Evolutionary conservation across 37 sponge, comb jelly and placozoan genomes (phyloP).

Genomic region (Mnemiopsis leidyi): DNA sequence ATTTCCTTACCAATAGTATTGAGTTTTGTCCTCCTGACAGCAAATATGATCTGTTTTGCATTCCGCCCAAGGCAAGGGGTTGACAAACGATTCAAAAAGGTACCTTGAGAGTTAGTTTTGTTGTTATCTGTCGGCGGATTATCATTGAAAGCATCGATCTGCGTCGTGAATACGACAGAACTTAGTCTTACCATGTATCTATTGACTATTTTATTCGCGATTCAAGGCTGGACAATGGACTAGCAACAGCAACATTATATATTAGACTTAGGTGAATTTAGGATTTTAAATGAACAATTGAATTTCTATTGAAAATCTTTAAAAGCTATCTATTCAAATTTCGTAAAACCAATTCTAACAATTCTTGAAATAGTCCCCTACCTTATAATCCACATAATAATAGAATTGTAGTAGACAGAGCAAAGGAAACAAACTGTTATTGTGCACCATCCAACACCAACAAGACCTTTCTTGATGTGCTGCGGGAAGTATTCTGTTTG

Average conservation of each 20-base stretch:
- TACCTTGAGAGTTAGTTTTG: not conserved
- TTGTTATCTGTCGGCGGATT: too few species aligned
- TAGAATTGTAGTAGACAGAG: not conserved
- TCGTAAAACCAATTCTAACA: too few species aligned
- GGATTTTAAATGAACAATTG: too few species aligned
- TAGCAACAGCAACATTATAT: too few species aligned
- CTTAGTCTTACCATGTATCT: too few species aligned
- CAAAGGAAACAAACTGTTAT: constrained; percentile 4
- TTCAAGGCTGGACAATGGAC: too few species aligned
- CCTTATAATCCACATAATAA: constrained; percentile 34
- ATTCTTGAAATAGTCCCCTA: not conserved
- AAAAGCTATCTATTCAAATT: too few species aligned
- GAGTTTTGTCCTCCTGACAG: not conserved
- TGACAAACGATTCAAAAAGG: not conserved
- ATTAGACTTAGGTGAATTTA: too few species aligned
- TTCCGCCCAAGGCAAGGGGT: not conserved
- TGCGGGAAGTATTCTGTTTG: not conserved
- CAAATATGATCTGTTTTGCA: not conserved
- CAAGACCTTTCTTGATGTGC: not conserved
- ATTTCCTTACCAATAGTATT: not conserved
- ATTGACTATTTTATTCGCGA: too few species aligned
- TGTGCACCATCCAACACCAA: constrained; percentile 16
- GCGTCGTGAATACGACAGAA: too few species aligned
- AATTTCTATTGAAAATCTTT: too few species aligned
- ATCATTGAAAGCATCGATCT: too few species aligned